phyloP scores from a whole-genome alignment of 2,888 invertebrate species.

The Melanchra persicariae region DNA sequence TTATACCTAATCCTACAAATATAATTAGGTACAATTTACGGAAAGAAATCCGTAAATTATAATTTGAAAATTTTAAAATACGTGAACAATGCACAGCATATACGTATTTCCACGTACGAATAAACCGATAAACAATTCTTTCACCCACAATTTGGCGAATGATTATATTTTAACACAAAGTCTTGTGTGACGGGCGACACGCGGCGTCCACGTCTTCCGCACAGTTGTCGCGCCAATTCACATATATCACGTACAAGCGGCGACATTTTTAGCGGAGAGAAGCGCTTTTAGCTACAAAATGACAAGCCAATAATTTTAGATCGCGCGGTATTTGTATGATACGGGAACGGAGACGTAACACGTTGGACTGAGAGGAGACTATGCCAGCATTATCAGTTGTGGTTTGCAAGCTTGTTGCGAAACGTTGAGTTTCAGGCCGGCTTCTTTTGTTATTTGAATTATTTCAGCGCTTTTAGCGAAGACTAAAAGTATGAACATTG shows the following conservation, averaged over 20 bases:
- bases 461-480: background rate
- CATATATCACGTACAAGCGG: constrained; percentile 80
- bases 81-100: background rate
- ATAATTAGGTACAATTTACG: too few relatives aligned
- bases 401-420: constrained; percentile 52
- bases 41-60: too few relatives aligned
- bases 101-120: background rate
- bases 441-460: background rate
- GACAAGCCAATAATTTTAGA: constrained; percentile 74
- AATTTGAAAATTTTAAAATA: too few relatives aligned
- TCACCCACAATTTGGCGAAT: constrained; percentile 20
- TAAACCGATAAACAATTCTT: constrained; percentile 35
- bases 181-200: constrained; percentile 34
- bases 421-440: constrained; percentile 21
- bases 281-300: constrained; percentile 72
- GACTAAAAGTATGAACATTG: background rate
- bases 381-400: constrained; percentile 66
- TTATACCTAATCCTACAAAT: too few relatives aligned
- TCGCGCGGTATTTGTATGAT: constrained; percentile 61
- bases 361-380: constrained; percentile 25
- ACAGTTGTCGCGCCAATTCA: constrained; percentile 72
- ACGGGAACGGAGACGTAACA: constrained; percentile 41
- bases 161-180: constrained; percentile 24
- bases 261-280: constrained; percentile 81
- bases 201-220: constrained; percentile 60